Conservation (phyloP, 2,888 invertebrate genomes). For the Mechanitis messenoides region DNA sequence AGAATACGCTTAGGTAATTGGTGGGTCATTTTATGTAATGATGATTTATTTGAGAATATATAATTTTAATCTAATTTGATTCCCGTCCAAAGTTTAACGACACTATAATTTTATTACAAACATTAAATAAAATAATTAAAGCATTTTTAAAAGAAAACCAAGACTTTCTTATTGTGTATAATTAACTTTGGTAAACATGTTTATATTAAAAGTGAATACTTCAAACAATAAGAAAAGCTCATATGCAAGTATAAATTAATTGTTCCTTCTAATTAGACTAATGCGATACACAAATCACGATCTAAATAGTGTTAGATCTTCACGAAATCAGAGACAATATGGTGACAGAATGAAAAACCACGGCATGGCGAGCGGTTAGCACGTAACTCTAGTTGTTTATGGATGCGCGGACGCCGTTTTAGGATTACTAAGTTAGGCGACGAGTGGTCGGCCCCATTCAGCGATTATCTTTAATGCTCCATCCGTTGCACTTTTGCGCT, state of each 20-base stretch:
- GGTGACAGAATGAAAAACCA: conserved; percentile 73
- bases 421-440: conserved; percentile 70
- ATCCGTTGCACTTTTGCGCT: conserved; percentile 53
- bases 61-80: background rate
- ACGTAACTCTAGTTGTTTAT: conserved; percentile 70
- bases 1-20: conserved; percentile 21
- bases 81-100: background rate
- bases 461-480: conserved; percentile 63
- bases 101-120: background rate
- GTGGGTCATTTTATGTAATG: conserved; percentile 7
- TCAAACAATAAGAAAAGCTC: conserved; percentile 15
- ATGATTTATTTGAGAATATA: background rate
- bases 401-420: conserved; percentile 65
- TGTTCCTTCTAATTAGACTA: conserved; percentile 69
- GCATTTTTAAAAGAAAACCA: background rate
- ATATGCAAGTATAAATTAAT: conserved; percentile 50
- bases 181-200: background rate
- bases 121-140: background rate
- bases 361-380: conserved; percentile 66
- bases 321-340: conserved; percentile 69
- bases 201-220: conserved; percentile 12
- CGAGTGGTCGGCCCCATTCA: conserved; percentile 68
- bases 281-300: conserved; percentile 64
- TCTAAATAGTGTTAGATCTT: conserved; percentile 68
- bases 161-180: background rate